A percentile compares a stretch with the other conserved stretches of the same genome.
Conservation (phyloP, 2,888 invertebrate genomes). For the Gastrophysa polygoni region DNA sequence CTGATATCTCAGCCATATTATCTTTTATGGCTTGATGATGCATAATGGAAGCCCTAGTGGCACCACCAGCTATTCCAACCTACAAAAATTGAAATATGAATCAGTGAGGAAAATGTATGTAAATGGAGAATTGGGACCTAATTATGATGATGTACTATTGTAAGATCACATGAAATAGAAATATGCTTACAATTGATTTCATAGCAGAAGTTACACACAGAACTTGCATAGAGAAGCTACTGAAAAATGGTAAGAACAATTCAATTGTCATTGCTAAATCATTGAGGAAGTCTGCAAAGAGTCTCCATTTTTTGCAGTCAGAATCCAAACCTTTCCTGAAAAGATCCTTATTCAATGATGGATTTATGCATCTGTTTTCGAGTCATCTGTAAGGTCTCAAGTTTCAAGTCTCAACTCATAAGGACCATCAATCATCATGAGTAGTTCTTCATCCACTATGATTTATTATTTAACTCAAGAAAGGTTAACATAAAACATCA, state of each 20-base stretch:
- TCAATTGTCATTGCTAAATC: slow-evolving; percentile 90
- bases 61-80: slow-evolving; percentile 74
- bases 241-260: slow-evolving; percentile 74
- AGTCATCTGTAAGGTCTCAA: no score
- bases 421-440: no score
- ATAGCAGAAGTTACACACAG: slow-evolving; percentile 76
- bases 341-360: no score
- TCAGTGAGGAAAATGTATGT: slow-evolving; percentile 52
- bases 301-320: slow-evolving; percentile 94
- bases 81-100: slow-evolving; percentile 32
- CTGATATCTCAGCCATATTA: slow-evolving; percentile 91
- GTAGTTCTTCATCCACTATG: no score
- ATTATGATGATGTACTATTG: no score
- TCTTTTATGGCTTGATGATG: slow-evolving; percentile 90
- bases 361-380: no score
- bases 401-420: no score
- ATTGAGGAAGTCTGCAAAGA: slow-evolving; percentile 92
- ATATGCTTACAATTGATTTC: slow-evolving; percentile 82
- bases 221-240: slow-evolving; percentile 65
- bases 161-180: slow-evolving; percentile 35
- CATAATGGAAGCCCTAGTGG: slow-evolving; percentile 89
- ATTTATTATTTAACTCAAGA: no score
- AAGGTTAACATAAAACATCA: no score
- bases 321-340: slow-evolving; percentile 76
- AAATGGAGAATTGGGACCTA: no score